These are phyloP conservation scores for Tretioscincus oriximinensis DNA, from an alignment of 2,113 vertebrate species.

Conservation along the genomic window DNA sequence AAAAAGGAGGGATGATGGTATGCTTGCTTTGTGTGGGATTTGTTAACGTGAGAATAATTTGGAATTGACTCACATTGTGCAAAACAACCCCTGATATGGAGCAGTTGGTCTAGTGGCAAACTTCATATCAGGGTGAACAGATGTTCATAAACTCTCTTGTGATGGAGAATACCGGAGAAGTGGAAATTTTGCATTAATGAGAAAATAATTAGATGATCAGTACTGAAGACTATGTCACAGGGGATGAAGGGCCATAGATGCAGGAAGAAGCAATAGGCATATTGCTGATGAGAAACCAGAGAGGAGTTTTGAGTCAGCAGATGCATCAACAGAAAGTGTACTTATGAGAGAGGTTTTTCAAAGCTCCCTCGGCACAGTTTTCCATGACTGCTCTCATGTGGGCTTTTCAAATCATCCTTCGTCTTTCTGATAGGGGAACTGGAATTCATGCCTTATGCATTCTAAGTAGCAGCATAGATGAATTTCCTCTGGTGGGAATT, in stretches of 20 bases:
- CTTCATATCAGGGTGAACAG: slow-evolving; percentile 14
- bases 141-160: slow-evolving; percentile 17
- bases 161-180: neutral
- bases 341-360: slow-evolving; percentile 23
- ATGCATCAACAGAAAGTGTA: slow-evolving; percentile 16
- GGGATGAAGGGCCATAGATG: neutral
- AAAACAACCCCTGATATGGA: neutral
- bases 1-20: neutral
- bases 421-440: slow-evolving; percentile 44
- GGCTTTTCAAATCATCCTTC: slow-evolving; percentile 46
- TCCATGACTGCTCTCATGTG: slow-evolving; percentile 35
- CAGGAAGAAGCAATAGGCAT: neutral
- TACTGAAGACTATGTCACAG: slow-evolving; percentile 35
- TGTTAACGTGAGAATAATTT: neutral
- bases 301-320: slow-evolving; percentile 30
- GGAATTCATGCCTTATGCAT: slow-evolving; percentile 46
- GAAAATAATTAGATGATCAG: slow-evolving; percentile 33
- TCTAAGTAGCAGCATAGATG: slow-evolving; percentile 43
- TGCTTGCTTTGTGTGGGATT: neutral
- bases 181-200: slow-evolving; percentile 20
- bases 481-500: slow-evolving; percentile 38
- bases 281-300: slow-evolving; percentile 13
- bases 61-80: neutral
- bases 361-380: slow-evolving; percentile 13
- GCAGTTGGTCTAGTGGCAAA: neutral